Base-by-base conservation (phyloP, 2,888 invertebrate species). In the Morinoia aosen region DNA sequence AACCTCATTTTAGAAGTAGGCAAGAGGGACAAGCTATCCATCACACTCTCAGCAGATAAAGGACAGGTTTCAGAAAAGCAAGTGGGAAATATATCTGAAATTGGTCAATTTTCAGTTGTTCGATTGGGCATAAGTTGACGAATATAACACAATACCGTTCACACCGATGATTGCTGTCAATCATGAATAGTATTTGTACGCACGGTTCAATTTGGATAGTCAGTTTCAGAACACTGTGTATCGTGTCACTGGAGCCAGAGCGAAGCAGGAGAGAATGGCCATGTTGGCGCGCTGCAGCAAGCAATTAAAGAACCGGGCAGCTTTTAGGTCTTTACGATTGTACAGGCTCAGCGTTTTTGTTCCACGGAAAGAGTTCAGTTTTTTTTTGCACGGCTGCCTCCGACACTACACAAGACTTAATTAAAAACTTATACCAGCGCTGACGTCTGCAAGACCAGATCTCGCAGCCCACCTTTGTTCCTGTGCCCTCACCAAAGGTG, bases 331-430 rank as follows among this genome's bases (percentile, higher is more conserved):
- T 76, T 76, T 76, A 76, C 76, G 76, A 76, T 33, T 76, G 76
- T 33, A 76, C 76, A 76, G 76, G 76, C 76, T 76, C 76, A 76
- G 76, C 76, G 76, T 76, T 76, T 76, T 76, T 76, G 33, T 76
- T 90, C 90, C 90, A 40, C 40, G 39, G 90, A 90, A 90, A 90
- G 90, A 90, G 40, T 90, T 90, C 76, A 16, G 76, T 1, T 90
- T 48, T 90, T 48, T 90, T 90, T 90, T 90, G 90, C 48, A 40
- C 39, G 40, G 90, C 90, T 90, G 90, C 48, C 48, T 48, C 90
- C 90, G 90, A 90, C 90, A 90, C 25, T 25, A 76, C 76, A 76
- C 40, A 90, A 90, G 90, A 90, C 90, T 90, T 90, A 90, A 90
- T 90, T 90, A 90, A 90, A 90, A 90, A 90, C 90, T 90, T 90